Base-by-base conservation (phyloP, 2,113 vertebrate genomes). In the Lutjanus erythropterus region DNA sequence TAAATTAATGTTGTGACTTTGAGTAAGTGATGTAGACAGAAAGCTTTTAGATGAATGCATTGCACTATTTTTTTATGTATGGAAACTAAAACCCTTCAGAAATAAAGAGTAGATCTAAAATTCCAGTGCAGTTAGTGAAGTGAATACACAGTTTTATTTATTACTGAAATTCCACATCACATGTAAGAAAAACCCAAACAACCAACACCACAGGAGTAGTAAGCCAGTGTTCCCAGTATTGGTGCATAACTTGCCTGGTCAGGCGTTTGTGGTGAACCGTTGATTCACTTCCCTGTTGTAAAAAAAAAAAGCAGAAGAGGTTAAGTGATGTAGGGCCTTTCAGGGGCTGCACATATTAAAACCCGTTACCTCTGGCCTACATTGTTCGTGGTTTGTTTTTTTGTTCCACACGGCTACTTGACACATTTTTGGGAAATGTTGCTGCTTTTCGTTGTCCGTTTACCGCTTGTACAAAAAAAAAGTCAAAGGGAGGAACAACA, bases 251-350 rank as follows among this genome's bases (percentile, higher is more conserved):
- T 23, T 5, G 4, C 4, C 52, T 49, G 50, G 47, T 89, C 77
- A 85, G 42, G 66, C 70, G 73, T 8, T 66, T 81, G 81, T 23
- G 68, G 70, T 75, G 8, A 75, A 72, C 33, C n/a, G 4, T 69
- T 10, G 50, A 15, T 55, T 83, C 78, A 76, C 62, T 91, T 92
- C 85, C 82, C 76, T 56, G 9, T 75, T 31, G 29, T 5, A 19
- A 68, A 35, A 35, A 35, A 7, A 35, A 10, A 87, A 89, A 90
- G 87, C 68, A 88, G 89, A 92, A 91, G 84, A 47, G 61, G 33
- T 71, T 6, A 31, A 29, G 44, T 75, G 72, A 80, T 61, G 23
- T 55, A 59, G 81, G n/a, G 12, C 55, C 49, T 78, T 75, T 79
- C 44, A 6, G 9, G 11, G 16, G 50, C 4, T 35, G 33, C 35